Base-by-base conservation (phyloP, 1,140 invertebrate genomes). In the Anthonomus grandis region DNA sequence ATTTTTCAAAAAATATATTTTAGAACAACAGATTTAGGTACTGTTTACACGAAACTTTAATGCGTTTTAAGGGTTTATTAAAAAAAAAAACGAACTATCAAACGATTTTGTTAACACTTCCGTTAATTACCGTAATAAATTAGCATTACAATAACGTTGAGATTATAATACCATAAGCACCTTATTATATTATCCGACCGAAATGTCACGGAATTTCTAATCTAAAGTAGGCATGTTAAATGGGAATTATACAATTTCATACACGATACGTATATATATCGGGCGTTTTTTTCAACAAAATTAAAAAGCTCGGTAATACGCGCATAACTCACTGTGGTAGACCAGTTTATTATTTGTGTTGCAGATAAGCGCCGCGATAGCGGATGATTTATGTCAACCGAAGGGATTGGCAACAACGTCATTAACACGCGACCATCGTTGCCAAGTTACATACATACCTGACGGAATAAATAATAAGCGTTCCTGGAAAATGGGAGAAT, bases 291-390 rank as follows among this genome's bases (percentile, higher is more conserved):
- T 64, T 58, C 47, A 31, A 31, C 41, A 37, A 55, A 47, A 61
- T 59, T 56, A 55, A 52, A 51, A 55, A 60, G 54, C 59, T 52
- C 59, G 53, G 56, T 45, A 41, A 62, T 58, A 53, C 60, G 63
- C 61, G 62, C 63, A 65, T 65, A 65, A 59, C 51, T 60, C 56
- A 56, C 45, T 23, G 52, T 60, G 51, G 60, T 63, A 67, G 65
- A 65, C 60, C 65, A 63, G 65, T 67, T 67, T 67, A 67, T 67
- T 67, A 67, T 67, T 64, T 67, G 65, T 67, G 62, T 65, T 55
- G 54, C 63, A 63, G 65, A 64, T 63, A 67, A 51, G 23, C 48
- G 47, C 31, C 23, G 22, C 44, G 62, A 65, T 60, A 63, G 51
- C 21, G 54, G 36, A 27, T 67, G 65, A 67, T 67, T 67, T 67